Percentiles rank a stretch among this genome's conserved stretches.
Evolutionary conservation across 1,140 invertebrate species (phyloP).

Genomic region (Drosophila ficusphila): DNA sequence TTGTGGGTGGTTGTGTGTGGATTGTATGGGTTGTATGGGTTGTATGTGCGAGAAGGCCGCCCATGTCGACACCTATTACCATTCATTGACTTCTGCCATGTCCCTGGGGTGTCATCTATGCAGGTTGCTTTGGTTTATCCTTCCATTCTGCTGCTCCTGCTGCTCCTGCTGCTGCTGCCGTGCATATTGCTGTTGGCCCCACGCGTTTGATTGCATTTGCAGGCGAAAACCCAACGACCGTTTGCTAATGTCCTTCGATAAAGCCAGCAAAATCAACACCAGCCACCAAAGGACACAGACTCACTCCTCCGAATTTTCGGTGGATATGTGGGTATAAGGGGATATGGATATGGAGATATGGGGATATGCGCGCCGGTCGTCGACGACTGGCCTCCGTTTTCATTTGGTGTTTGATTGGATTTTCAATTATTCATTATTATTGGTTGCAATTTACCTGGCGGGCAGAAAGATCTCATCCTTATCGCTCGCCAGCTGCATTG

Average conservation of each 20-base stretch:
- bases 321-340: constrained; percentile 41
- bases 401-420: constrained; percentile 84
- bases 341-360: constrained; percentile 47
- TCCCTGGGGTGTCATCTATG: constrained; percentile 83
- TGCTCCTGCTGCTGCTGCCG: neutral
- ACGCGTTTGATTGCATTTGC: constrained; percentile 81
- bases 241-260: constrained; percentile 83
- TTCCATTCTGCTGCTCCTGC: constrained; percentile 23
- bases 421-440: constrained; percentile 84
- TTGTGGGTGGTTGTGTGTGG: neutral
- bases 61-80: constrained; percentile 82
- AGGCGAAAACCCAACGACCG: constrained; percentile 68
- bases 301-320: constrained; percentile 15
- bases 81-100: constrained; percentile 81
- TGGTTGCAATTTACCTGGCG: constrained; percentile 83
- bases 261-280: constrained; percentile 80
- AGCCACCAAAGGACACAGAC: constrained; percentile 42
- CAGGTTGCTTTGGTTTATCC: constrained; percentile 73
- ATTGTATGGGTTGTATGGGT: neutral
- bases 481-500: constrained; percentile 59
- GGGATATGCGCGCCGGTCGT: constrained; percentile 6
- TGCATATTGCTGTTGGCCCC: constrained; percentile 35
- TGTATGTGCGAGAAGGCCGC: constrained; percentile 40
- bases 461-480: neutral
- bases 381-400: constrained; percentile 60